Evolutionary conservation across 2,113 vertebrate genomes (phyloP), one percentile per base, ranked within the genome.

Genomic region (Cololabis saira): DNA sequence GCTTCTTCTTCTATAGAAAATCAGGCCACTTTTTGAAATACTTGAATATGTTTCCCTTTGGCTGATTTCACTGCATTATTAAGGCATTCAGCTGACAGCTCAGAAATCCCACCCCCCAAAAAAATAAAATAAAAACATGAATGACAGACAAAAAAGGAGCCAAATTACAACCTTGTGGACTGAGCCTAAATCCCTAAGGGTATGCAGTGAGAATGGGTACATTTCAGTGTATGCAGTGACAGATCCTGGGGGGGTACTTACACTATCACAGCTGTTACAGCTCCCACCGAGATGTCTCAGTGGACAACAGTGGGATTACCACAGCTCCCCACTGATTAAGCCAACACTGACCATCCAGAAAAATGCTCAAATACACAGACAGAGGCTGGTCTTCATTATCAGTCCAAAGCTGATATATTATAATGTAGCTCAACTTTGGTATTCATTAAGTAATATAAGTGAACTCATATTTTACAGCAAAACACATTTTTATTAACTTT

Each of bases 211-310:
- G 30, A 45, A 18, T 45, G 62, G 3, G 48, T 58, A 63, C 56
- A 60, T 58, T 67, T 71, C 18, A 42, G 47, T 58, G 51, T 67
- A 50, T 61, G 54, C 18, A 53, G 65, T 59, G 27, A 67, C 61
- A 40, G 71, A 74, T 82, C 71, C 71, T 22, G 24, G 17, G 30
- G 30, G 81, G 74, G 76, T 75, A 64, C 78, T 74, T 76, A 64
- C 78, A 76, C 81, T 45, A 12, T 76, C 78, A 81, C 89, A 89
- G 86, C 81, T 90, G 86, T 72, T 78, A 50, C 41, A 61, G 76
- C 82, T 89, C 83, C 80, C 88, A 79, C 71, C 82, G 74, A 72
- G 33, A 67, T 7, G 10, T 71, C 74, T 76, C 41, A 45, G 49
- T 64, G 72, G 70, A 69, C 30, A 56, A 54, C 55, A 69, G 76